These are phyloP conservation scores for Hartigia nigra DNA, from an alignment of 2,888 invertebrate species.

Conservation along the genomic window DNA sequence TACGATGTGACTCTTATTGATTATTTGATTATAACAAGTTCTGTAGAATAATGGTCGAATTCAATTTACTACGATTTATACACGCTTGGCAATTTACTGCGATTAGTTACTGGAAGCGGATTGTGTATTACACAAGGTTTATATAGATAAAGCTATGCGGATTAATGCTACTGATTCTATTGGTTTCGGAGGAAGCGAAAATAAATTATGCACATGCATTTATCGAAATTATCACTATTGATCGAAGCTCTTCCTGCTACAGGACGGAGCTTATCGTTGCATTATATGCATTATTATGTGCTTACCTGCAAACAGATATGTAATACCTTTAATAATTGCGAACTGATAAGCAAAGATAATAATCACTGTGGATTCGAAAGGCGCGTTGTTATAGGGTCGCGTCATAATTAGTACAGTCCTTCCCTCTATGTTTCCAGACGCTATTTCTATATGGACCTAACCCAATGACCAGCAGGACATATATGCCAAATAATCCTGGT, in stretches of 20 bases:
- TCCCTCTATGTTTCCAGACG: not conserved
- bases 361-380: not conserved
- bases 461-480: conserved; percentile 1
- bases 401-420: not conserved
- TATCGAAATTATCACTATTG: not conserved
- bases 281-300: not conserved
- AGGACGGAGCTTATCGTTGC: not conserved
- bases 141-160: not conserved
- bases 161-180: not conserved
- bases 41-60: not conserved
- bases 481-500: not conserved
- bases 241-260: not conserved
- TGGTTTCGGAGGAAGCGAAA: not conserved
- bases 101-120: not conserved
- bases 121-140: not conserved
- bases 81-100: not conserved
- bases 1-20: not conserved
- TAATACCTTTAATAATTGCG: not conserved
- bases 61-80: not conserved
- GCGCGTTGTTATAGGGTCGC: not conserved
- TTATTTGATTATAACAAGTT: not conserved
- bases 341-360: not conserved
- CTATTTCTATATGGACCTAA: not conserved
- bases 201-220: not conserved
- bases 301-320: not conserved